Conservation (phyloP, 2,888 invertebrate genomes). For the Andrena hattorfiana region DNA sequence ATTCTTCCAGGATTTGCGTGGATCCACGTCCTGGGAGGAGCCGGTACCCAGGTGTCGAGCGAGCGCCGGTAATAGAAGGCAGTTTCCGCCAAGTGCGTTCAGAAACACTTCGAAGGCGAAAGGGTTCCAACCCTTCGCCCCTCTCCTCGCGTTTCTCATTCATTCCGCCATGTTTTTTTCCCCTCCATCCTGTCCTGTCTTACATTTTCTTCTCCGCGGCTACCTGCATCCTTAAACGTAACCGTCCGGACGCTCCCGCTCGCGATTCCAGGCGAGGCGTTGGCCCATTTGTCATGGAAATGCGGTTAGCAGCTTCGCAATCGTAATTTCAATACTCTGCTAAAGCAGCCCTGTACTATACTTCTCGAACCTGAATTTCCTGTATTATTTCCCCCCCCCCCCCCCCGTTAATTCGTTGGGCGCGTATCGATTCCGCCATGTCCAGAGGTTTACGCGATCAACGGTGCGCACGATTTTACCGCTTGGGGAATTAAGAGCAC, state of each 20-base stretch:
- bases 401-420: conserved; percentile 19
- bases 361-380: neutral
- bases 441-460: conserved; percentile 13
- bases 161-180: conserved; percentile 7
- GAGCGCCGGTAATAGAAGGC: conserved; percentile 66
- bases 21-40: conserved; percentile 38
- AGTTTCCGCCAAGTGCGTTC: conserved; percentile 65
- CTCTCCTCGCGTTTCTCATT: conserved; percentile 28
- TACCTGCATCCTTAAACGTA: neutral
- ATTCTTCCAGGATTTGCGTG: conserved; percentile 67
- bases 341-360: neutral
- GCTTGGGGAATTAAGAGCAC: conserved; percentile 12
- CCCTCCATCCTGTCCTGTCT: conserved; percentile 13
- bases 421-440: conserved; percentile 6
- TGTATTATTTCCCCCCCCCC: conserved; percentile 14
- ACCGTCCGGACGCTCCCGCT: no score
- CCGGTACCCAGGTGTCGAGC: conserved; percentile 67
- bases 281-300: neutral
- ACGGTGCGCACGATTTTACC: conserved; percentile 12
- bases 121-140: conserved; percentile 26
- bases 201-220: neutral
- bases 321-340: neutral
- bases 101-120: conserved; percentile 54
- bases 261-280: neutral
- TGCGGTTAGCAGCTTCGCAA: neutral